Base-by-base conservation (phyloP, 2,113 vertebrate species). In the Calidris pygmaea region DNA sequence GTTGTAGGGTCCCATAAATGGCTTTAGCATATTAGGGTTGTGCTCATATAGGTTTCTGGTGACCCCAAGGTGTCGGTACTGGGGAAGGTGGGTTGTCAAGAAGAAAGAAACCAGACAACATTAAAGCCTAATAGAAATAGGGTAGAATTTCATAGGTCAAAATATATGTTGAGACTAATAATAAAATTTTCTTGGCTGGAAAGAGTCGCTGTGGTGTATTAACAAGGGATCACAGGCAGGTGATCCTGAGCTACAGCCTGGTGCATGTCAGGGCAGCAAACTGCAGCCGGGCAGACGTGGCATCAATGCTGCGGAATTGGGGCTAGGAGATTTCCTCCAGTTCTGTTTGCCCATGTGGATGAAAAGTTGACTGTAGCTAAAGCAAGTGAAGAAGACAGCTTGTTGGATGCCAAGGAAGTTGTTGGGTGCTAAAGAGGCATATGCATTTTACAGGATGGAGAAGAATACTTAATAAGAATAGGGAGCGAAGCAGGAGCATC, bases 331-430 rank as follows among this genome's bases (percentile, higher is more conserved):
- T 84, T 76, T 65, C 24, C 30, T 63, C 41, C 3, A 0, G 32
- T 89, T 84, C 73, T 52, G 6, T 66, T 74, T 93, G 26, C 60
- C 45, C 23, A 63, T 24, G 7, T 45, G 74, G 45, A 52, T 5
- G 5, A 75, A 39, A 45, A 59, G 10, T 55, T 72, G 48, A 50
- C 26, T 63, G 43, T 23, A 50, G n/a, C 35, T 80, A 59, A 78
- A 85, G 55, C 12, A 80, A 85, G 19, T 85, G 65, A 85, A 79
- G 32, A 81, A 73, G 37, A 94, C 63, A 87, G 39, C 12, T 89
- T 53, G 13, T 43, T 83, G 58, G 2, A 1, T 67, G 17, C 45
- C 47, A 78, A 22, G 55, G 45, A 71, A 45, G 39, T 2, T 75
- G 80, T 62, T 76, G 53, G 59, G 26, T 85, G 48, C 26, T 87